Evolutionary conservation across 2,888 invertebrate species (phyloP).

Genomic region (Sthenelais limicola): DNA sequence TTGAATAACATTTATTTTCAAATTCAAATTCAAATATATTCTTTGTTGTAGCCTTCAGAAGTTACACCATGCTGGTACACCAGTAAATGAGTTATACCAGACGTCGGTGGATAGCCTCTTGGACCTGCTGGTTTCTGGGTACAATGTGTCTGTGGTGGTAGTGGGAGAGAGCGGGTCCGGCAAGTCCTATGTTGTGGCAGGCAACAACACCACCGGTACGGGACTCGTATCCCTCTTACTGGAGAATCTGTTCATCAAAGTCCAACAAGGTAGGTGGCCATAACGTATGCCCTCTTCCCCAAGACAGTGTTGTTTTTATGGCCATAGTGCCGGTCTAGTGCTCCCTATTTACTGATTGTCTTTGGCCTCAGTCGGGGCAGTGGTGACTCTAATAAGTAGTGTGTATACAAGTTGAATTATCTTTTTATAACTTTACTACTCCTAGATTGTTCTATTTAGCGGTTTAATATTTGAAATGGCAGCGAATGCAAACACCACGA

Average conservation of each 20-base stretch:
- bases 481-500: no score
- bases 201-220: constrained; percentile 59
- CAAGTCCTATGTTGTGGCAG: constrained; percentile 65
- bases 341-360: no score
- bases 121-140: constrained; percentile 65
- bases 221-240: constrained; percentile 64
- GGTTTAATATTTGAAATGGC: no score
- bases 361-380: no score
- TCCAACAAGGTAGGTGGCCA: constrained; percentile 52
- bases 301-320: no score
- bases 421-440: no score
- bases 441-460: no score
- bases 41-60: constrained; percentile 58
- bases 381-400: no score
- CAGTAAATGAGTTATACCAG: constrained; percentile 63
- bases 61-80: constrained; percentile 58
- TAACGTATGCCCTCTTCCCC: no score
- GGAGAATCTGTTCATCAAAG: constrained; percentile 63
- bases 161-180: constrained; percentile 67
- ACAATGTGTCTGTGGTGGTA: constrained; percentile 65
- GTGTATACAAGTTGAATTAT: no score
- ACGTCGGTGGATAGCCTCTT: constrained; percentile 61
- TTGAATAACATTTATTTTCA: not conserved
- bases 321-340: no score
- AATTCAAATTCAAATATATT: not conserved